Evolutionary conservation across 2,113 vertebrate species (phyloP), one percentile per base, ranked within the genome.

Genomic region (Menidia beryllina): DNA sequence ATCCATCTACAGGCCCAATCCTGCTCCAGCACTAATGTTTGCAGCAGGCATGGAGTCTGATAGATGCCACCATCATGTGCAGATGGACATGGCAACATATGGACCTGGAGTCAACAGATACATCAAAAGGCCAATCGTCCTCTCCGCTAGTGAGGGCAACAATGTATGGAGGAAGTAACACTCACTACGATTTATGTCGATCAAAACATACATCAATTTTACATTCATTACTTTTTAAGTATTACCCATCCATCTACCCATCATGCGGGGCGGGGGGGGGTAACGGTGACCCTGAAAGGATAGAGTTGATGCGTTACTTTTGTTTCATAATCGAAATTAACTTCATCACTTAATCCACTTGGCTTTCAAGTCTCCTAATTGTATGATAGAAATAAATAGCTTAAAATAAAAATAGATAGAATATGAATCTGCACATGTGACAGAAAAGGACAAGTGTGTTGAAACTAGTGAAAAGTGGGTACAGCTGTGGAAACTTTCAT

Each of bases 71-170:
- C 6, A 58, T 57, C 64, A 41, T 1, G 5, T 9, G 11, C 15
- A 68, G 63, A 52, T 52, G 61, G 45, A 73, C 49, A 67, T 25
- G 51, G 62, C 39, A 62, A 56, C 56, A 36, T 56, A 39, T 39
- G 7, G 41, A 56, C 5, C 5, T 52, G 53, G 21, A 23, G 10
- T 9, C 48, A 75, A 55, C 81, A 69, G 27, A 43, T 72, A 47
- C 6, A 59, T 79, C 68, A 75, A 2, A 2, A 21, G 50, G 52
- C 15, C 1, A 24, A 64, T 47, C 10, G 20, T 39, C 67, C n/a
- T 47, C 63, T 49, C 39, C 15, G 56, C 63, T 7, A 6, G 2
- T 36, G 55, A 8, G 4, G 7, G 4, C 17, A 54, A 20, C 53
- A 54, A 24, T 24, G 19, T 19, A 23, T 48, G 39, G n/a, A 34